Base-by-base conservation (phyloP, 2,113 vertebrate species). In the Antigone vipio region DNA sequence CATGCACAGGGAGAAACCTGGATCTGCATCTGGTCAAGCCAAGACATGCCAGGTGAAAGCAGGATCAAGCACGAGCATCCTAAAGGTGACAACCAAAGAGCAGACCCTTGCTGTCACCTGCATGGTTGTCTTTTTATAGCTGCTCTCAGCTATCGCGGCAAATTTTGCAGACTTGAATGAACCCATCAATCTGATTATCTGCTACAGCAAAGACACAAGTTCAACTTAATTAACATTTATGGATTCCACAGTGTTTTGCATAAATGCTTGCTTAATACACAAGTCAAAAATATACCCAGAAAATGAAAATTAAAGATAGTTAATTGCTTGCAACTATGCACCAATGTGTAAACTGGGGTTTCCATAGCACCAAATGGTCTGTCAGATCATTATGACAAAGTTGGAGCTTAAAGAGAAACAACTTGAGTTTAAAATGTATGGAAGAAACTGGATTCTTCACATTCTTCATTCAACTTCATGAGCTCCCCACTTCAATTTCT, bases 391-490 rank as follows among this genome's bases (percentile, higher is more conserved):
- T 23, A 19, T 3, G 45, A 35, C 67, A 84, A 94, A 77, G 74
- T 47, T 8, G 0, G 32, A 77, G 72, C 76, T 89, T 8, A 5
- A 53, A 34, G 34, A 83, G 53, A 32, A 76, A 38, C 2, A 4
- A 35, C 40, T 18, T 2, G 9, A 49, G 59, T 49, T 40, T 30
- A 2, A 73, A 72, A 12, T 4, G 0, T 3, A 1, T 0, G 0
- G 20, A 47, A 15, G 38, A 30, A 58, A 52, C 29, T 0, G 21
- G n/a, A 38, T 75, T 84, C 44, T 23, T 40, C 2, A 0, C 0
- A 2, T 8, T 35, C 53, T 42, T 44, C n/a, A 11, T 42, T 34
- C 3, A 1, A 30, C 59, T 63, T 34, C 9, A 6, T 4, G 40
- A 44, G 20, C 10, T 68, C 22, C 6, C 20, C 24, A 2, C 27